A percentile compares a stretch with the other conserved stretches of the same genome.
Evolutionary conservation across 2,113 vertebrate species (phyloP).

Genomic region (Syrrhaptes paradoxus): DNA sequence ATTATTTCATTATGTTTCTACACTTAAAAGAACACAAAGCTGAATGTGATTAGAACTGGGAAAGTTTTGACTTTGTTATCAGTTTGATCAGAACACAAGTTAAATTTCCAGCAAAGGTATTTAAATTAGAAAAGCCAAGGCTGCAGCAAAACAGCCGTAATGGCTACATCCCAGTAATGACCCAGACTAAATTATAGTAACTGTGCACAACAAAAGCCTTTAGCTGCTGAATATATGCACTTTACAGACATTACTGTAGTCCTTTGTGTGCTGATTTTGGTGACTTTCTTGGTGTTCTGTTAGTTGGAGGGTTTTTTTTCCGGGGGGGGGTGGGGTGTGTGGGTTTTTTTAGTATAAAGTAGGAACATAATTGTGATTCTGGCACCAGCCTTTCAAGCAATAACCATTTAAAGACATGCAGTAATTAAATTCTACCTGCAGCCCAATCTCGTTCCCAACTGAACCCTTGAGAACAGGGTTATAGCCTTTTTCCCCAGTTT

Average conservation of each 20-base stretch:
- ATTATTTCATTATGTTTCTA: conserved; percentile 60
- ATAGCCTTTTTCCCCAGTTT: not conserved
- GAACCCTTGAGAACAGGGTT: not conserved
- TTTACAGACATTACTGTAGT: not conserved
- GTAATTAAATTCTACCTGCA: conserved; percentile 34
- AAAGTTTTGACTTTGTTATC: not conserved
- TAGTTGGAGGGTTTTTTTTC: too few relatives aligned
- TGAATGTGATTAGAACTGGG: not conserved
- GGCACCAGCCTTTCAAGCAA: not conserved
- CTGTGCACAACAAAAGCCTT: not conserved
- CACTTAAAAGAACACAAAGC: conserved; percentile 34
- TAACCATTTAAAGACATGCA: not conserved
- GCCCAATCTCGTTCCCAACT: not conserved
- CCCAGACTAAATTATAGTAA: conserved; percentile 3
- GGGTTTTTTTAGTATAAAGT: not conserved
- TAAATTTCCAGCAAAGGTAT: conserved; percentile 9
- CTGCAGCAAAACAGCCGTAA: not conserved
- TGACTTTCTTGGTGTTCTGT: not conserved
- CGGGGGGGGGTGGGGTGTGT: not conserved
- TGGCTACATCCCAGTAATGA: not conserved
- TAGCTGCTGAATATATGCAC: not conserved
- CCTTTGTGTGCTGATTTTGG: not conserved
- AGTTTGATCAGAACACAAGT: not conserved
- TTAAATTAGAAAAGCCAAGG: conserved; percentile 39
- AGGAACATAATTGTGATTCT: not conserved